A percentile compares a stretch with the other conserved stretches of the same genome.
Conservation (phyloP, 1,140 invertebrate species). For the Drosophila biarmipes region DNA sequence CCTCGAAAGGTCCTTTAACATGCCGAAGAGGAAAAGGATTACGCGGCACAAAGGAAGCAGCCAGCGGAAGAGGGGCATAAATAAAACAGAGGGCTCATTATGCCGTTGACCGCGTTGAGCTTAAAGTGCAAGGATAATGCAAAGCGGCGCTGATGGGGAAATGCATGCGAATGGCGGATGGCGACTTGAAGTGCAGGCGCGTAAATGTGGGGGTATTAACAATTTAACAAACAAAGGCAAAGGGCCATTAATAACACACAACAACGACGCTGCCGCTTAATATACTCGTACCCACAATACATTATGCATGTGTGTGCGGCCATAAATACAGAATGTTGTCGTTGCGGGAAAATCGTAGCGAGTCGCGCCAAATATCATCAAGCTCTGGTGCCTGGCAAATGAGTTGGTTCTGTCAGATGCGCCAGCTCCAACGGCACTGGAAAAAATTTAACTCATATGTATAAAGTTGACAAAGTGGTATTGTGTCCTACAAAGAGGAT, state of each 20-base stretch:
- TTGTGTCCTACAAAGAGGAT: no score
- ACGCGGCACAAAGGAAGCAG: slow-evolving; percentile 44
- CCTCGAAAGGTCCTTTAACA: slow-evolving; percentile 6
- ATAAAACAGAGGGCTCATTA: slow-evolving; percentile 52
- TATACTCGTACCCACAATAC: slow-evolving; percentile 19
- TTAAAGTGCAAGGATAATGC: slow-evolving; percentile 48
- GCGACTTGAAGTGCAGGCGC: slow-evolving; percentile 25
- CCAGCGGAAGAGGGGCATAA: slow-evolving; percentile 44
- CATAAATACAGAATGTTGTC: slow-evolving; percentile 60
- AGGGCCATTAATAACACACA: slow-evolving; percentile 58
- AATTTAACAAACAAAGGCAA: slow-evolving; percentile 46
- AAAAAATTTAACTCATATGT: neutral
- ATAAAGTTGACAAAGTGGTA: no score
- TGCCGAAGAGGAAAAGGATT: slow-evolving; percentile 50
- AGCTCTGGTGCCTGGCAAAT: slow-evolving; percentile 46
- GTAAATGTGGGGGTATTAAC: slow-evolving; percentile 48
- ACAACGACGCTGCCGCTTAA: slow-evolving; percentile 18
- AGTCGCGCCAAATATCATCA: slow-evolving; percentile 45
- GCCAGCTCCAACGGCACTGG: slow-evolving; percentile 3
- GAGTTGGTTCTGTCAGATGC: slow-evolving; percentile 27
- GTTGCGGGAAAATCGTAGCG: slow-evolving; percentile 32
- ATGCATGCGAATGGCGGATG: slow-evolving; percentile 24
- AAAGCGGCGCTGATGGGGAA: slow-evolving; percentile 28
- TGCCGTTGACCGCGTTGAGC: slow-evolving; percentile 44
- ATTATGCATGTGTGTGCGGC: slow-evolving; percentile 9